Conservation (phyloP, 2,113 vertebrate species). For the Dasyprocta punctata region DNA sequence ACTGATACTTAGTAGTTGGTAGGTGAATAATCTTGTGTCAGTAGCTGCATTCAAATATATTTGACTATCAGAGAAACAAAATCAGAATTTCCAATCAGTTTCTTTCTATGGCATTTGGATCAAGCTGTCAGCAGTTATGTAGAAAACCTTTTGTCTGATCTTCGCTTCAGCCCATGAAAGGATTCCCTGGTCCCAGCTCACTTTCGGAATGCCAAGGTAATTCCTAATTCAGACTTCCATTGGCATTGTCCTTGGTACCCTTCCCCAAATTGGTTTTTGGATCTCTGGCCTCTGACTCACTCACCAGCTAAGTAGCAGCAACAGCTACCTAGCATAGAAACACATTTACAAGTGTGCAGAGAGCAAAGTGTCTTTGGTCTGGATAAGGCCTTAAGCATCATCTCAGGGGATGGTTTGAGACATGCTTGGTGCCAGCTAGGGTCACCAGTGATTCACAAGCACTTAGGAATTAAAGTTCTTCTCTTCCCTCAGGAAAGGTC, state of each 20-base stretch:
- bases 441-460: background rate
- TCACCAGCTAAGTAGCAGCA: background rate
- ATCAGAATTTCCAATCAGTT: background rate
- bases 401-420: background rate
- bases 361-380: background rate
- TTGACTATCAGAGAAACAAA: background rate
- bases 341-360: background rate
- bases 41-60: background rate
- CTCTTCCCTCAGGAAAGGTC: slow-evolving; percentile 50
- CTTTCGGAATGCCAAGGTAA: background rate
- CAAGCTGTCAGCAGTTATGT: background rate
- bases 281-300: background rate
- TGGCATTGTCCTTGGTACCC: too few species aligned
- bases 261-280: background rate
- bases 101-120: background rate
- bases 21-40: background rate
- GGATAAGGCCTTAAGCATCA: background rate
- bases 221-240: background rate
- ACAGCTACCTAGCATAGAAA: background rate
- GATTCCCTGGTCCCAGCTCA: background rate
- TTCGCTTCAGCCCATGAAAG: background rate
- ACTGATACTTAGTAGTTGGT: background rate
- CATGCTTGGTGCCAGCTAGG: background rate
- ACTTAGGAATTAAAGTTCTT: slow-evolving; percentile 36
- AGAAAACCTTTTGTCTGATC: background rate